Evolutionary conservation across 2,797 vertebrate genomes (phyloP).

Genomic region (Myripristis murdjan): DNA sequence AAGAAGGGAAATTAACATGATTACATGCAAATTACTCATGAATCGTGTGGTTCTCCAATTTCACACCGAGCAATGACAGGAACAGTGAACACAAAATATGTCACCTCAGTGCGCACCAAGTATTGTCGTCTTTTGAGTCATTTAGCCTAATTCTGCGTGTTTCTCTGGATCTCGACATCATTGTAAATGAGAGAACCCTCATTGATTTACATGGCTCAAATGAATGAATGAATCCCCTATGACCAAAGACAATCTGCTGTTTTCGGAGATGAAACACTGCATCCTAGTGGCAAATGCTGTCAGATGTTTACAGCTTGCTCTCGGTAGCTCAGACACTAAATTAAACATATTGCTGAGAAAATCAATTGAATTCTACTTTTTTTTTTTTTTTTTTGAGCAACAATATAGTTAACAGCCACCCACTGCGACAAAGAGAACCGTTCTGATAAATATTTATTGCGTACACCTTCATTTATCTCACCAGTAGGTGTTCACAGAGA

Average conservation of each 20-base stretch:
- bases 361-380: slow-evolving; percentile 8
- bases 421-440: neutral
- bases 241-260: neutral
- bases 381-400: too few relatives aligned
- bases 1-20: too few relatives aligned
- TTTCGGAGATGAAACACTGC: slow-evolving; percentile 3
- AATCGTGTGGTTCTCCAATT: too few relatives aligned
- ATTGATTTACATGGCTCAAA: too few relatives aligned
- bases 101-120: too few relatives aligned
- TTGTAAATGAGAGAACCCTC: too few relatives aligned
- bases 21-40: too few relatives aligned
- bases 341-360: slow-evolving; percentile 11
- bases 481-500: neutral
- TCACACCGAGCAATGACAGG: neutral
- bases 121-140: too few relatives aligned
- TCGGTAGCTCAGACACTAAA: slow-evolving; percentile 23
- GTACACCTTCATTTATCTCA: neutral
- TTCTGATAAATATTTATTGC: slow-evolving; percentile 46
- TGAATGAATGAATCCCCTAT: too few relatives aligned
- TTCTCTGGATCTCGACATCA: too few relatives aligned
- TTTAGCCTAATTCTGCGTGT: too few relatives aligned
- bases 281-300: slow-evolving; percentile 11
- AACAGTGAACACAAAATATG: slow-evolving; percentile 13
- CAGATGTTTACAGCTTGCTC: neutral
- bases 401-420: neutral